Evolutionary conservation across 2,113 vertebrate species (phyloP).

Genomic region (Sturnus vulgaris): DNA sequence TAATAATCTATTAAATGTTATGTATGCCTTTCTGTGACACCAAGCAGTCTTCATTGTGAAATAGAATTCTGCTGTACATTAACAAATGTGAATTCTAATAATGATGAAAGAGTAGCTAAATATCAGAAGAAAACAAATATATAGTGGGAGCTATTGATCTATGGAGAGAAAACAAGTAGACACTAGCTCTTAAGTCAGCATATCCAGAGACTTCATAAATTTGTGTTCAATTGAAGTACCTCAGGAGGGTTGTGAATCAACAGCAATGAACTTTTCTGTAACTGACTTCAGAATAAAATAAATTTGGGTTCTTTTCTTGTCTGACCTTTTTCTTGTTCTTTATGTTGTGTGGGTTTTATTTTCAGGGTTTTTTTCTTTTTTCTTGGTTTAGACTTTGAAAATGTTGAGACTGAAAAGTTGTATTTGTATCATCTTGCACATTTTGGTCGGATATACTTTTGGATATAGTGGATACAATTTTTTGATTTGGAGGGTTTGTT

Average conservation of each 20-base stretch:
- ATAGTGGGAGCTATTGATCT: neutral
- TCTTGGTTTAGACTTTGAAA: neutral
- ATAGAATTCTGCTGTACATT: neutral
- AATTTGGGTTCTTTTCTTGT: rapidly evolving
- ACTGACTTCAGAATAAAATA: neutral
- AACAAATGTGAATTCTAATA: neutral
- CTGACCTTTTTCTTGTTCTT: neutral
- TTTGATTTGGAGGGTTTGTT: neutral
- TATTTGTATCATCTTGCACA: neutral
- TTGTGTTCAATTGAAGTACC: neutral
- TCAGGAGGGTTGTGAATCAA: neutral
- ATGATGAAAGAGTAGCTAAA: neutral
- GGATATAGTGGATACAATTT: neutral
- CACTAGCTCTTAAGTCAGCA: neutral
- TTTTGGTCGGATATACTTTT: neutral
- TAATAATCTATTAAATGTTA: neutral
- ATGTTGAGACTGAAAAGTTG: neutral
- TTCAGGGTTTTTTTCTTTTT: neutral
- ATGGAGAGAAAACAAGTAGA: neutral
- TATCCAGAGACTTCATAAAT: neutral
- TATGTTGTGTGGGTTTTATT: neutral
- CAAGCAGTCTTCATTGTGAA: neutral
- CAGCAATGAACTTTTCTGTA: neutral
- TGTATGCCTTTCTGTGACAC: neutral
- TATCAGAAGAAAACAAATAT: neutral